These are phyloP conservation scores for Hyperoplus immaculatus DNA, from an alignment of 2,797 vertebrate species.

Conservation along the genomic window DNA sequence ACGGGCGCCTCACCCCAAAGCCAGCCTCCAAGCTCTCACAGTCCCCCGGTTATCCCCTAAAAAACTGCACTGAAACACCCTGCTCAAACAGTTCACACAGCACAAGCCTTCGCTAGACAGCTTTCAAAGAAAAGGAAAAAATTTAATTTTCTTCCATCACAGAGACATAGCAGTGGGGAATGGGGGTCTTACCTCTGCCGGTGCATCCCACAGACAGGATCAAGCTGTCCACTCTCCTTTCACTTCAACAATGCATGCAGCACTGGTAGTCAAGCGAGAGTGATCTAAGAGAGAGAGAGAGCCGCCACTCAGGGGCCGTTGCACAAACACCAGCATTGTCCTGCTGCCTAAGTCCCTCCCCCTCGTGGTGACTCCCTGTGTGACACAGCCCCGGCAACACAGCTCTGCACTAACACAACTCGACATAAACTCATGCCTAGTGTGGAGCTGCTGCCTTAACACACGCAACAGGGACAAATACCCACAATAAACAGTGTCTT, in stretches of 20 bases:
- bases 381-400: constrained; percentile 76
- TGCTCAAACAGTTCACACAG: constrained; percentile 32
- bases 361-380: constrained; percentile 78
- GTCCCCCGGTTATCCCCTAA: constrained; percentile 38
- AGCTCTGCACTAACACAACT: constrained; percentile 76
- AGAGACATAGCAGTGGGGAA: constrained; percentile 47
- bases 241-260: constrained; percentile 80
- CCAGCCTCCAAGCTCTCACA: constrained; percentile 57
- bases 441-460: constrained; percentile 39
- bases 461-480: constrained; percentile 32
- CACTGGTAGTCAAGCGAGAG: constrained; percentile 83
- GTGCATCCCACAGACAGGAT: constrained; percentile 76
- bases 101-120: constrained; percentile 29
- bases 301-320: constrained; percentile 84
- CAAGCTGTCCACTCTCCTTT: constrained; percentile 77
- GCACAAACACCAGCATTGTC: constrained; percentile 89
- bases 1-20: constrained; percentile 65
- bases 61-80: constrained; percentile 47
- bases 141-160: constrained; percentile 32
- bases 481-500: constrained; percentile 22
- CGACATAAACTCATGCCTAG: constrained; percentile 66
- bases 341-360: constrained; percentile 85
- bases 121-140: constrained; percentile 17
- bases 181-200: constrained; percentile 78
- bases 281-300: constrained; percentile 78